phyloP scores from a whole-genome alignment of 92 coral and sea anemone species.

The Epizoanthus ramosus region DNA sequence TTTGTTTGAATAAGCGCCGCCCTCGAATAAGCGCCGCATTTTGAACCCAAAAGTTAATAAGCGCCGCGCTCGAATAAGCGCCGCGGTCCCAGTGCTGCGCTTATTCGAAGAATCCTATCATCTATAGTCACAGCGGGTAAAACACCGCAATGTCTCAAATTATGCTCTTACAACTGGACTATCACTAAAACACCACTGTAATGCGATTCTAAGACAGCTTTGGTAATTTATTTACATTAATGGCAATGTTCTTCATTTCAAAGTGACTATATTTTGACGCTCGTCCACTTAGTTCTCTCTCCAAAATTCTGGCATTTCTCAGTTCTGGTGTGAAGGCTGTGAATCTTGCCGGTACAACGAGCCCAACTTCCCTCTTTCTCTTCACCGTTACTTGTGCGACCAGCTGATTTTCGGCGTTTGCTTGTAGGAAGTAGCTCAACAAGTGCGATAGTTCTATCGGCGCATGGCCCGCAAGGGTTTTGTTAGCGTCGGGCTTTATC shows the following conservation, averaged over 20 bases:
- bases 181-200: no score
- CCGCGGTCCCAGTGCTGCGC: constrained; percentile 38
- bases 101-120: neutral
- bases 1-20: constrained; percentile 74
- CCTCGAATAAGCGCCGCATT: constrained; percentile 77
- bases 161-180: no score
- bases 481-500: neutral
- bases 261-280: constrained; percentile 9
- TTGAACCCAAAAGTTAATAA: constrained; percentile 31
- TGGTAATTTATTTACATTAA: neutral
- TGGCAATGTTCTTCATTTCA: neutral
- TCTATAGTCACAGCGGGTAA: no score
- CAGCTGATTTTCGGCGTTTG: constrained; percentile 11
- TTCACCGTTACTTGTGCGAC: constrained; percentile 15
- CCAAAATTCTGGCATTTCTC: constrained; percentile 10
- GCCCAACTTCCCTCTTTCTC: constrained; percentile 21
- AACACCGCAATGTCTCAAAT: no score
- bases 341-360: neutral
- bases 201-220: no score
- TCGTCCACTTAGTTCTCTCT: constrained; percentile 8
- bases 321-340: constrained; percentile 10
- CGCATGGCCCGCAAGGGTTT: constrained; percentile 14
- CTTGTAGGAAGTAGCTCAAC: constrained; percentile 4
- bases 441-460: constrained; percentile 12
- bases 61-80: constrained; percentile 84